Base-by-base conservation (phyloP, 1,140 invertebrate species). In the Polypedilum pembai region DNA sequence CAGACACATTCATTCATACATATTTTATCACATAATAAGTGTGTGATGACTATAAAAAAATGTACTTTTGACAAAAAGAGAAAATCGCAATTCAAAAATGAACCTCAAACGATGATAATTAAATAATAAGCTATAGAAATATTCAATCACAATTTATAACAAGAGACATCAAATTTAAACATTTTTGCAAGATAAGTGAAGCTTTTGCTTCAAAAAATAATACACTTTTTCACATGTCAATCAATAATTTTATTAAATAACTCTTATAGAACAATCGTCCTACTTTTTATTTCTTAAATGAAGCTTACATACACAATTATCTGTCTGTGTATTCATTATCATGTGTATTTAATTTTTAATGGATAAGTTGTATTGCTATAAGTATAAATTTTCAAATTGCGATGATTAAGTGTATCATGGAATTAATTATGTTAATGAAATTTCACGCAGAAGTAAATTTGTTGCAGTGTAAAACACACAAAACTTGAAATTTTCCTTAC, bases 381-480 rank as follows among this genome's bases (percentile, higher is more conserved):
- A n/a, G 45, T 12, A 56, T n/a, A 56, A 56, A 56, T 15, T 12
- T n/a, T 12, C 4, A 15, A 56, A 56, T 15, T 45, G 12, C 12
- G n/a, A 69, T 69, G 18, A 69, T 69, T 69, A 69, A 18, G 18
- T 69, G 17, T 20, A 69, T 18, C 65, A 69, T 18, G 18, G 17
- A 21, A 20, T 69, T 69, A 20, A 20, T 18, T 69, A 20, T 69
- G 65, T 21, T 18, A 21, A 69, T 33, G 24, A 69, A 69, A 69
- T 17, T 66, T 21, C 20, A 69, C 20, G 17, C 24, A 69, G 65
- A 69, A 69, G 17, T n/a, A 69, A 69, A 8, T 20, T 20, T 69
- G 65, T 69, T 69, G 65, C 65, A 69, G 65, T 69, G 65, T 69
- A 20, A 69, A 69, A 69, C 65, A 69, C 65, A 69, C n/a, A 21